Evolutionary conservation across 2,113 vertebrate species (phyloP).

Genomic region (Typhlomys cinereus): DNA sequence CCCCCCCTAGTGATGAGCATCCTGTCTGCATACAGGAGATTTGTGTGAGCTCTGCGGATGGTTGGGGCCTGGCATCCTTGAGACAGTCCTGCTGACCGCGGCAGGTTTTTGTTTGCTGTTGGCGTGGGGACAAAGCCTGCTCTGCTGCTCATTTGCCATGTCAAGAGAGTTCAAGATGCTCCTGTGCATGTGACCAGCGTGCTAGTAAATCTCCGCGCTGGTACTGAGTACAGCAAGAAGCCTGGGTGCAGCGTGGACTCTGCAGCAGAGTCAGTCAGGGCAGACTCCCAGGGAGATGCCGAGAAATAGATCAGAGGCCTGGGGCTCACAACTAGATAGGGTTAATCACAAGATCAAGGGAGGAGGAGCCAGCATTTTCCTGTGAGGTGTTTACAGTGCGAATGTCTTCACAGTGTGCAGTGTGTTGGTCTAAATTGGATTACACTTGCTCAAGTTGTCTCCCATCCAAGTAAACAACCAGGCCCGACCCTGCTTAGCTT

Average conservation of each 20-base stretch:
- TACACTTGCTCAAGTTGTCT: not conserved
- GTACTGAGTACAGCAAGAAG: not conserved
- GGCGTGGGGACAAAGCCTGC: not conserved
- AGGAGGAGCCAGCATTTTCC: not conserved
- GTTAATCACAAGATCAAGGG: not conserved
- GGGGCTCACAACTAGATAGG: not conserved
- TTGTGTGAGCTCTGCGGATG: not conserved
- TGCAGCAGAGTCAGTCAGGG: not conserved
- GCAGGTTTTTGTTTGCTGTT: constrained; percentile 51
- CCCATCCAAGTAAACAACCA: too few relatives aligned
- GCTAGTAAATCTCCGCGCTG: not conserved
- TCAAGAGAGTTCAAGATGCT: constrained; percentile 29
- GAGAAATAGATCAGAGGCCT: not conserved
- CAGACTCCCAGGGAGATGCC: not conserved
- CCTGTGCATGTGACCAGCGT: constrained; percentile 28
- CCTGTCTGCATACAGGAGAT: constrained; percentile 60
- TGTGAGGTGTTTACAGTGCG: not conserved
- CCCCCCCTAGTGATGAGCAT: constrained; percentile 12
- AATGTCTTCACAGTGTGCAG: not conserved
- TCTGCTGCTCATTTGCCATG: constrained; percentile 39
- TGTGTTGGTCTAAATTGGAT: not conserved
- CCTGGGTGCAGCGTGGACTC: not conserved
- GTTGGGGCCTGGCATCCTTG: constrained; percentile 17
- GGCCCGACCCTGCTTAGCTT: too few relatives aligned
- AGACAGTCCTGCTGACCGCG: not conserved